These are phyloP conservation scores for Arctia plantaginis DNA, from an alignment of 2,888 invertebrate genomes.

Conservation along the genomic window DNA sequence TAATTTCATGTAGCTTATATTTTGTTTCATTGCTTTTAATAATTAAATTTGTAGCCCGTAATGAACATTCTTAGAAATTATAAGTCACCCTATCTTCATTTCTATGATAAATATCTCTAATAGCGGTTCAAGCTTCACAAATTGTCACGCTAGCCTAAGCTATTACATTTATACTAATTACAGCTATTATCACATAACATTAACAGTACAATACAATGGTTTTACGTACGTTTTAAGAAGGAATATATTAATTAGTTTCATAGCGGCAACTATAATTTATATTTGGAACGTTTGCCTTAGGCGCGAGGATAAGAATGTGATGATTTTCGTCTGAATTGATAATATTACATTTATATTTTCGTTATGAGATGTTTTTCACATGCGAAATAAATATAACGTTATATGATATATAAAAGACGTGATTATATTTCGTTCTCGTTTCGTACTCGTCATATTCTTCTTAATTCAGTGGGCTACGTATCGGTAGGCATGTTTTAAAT, in stretches of 20 bases:
- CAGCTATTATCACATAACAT: conserved; percentile 33
- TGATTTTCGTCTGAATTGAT: conserved; percentile 5
- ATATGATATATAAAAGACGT: background rate
- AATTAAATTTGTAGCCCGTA: background rate
- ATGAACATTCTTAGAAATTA: conserved; percentile 12
- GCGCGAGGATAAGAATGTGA: background rate
- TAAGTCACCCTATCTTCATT: conserved; percentile 38
- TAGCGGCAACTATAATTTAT: background rate
- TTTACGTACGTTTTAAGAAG: conserved; percentile 12
- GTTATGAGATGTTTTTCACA: background rate
- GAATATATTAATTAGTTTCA: too few relatives aligned
- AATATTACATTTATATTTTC: background rate
- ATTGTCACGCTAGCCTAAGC: background rate
- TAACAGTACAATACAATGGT: conserved; percentile 19
- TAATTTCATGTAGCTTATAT: background rate
- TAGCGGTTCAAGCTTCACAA: conserved; percentile 42
- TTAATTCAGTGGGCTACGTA: too few relatives aligned
- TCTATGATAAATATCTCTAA: conserved; percentile 43
- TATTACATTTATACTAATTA: conserved; percentile 20
- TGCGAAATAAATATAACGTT: background rate
- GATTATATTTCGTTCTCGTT: background rate
- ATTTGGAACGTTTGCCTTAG: conserved; percentile 5
- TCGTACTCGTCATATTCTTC: background rate
- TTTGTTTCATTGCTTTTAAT: background rate
- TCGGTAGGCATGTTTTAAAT: background rate